These are phyloP conservation scores for Molossus molossus DNA, from an alignment of 2,797 vertebrate species.

Conservation along the genomic window DNA sequence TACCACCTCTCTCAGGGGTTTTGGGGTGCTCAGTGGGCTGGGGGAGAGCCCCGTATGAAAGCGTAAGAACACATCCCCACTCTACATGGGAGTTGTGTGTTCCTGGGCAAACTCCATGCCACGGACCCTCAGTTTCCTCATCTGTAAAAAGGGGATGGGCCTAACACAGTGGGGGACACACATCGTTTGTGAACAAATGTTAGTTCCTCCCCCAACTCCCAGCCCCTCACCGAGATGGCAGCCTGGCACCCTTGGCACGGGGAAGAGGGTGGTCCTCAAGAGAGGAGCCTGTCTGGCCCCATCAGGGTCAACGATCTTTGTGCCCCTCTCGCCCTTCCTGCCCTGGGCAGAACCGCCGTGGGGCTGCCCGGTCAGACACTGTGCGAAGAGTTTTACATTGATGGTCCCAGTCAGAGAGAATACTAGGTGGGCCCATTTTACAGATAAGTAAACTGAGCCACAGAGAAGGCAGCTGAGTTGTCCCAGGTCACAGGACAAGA, in stretches of 20 bases:
- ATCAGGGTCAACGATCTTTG: rapidly evolving
- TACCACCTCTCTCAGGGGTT: neutral
- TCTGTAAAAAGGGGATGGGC: neutral
- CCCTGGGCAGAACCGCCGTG: neutral
- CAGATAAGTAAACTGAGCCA: slow-evolving; percentile 2
- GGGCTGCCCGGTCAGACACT: neutral
- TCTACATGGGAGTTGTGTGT: rapidly evolving
- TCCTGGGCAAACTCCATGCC: neutral
- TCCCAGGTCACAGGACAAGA: neutral
- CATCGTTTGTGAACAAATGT: neutral
- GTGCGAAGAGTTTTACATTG: neutral
- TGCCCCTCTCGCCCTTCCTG: neutral
- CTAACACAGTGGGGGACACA: neutral
- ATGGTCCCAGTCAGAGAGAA: neutral
- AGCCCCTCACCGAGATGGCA: neutral
- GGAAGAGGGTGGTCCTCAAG: neutral
- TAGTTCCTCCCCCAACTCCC: neutral
- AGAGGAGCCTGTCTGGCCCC: neutral
- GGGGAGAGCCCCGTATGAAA: neutral
- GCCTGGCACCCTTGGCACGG: no score
- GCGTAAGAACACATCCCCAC: rapidly evolving
- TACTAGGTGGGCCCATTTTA: neutral
- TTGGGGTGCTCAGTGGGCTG: neutral
- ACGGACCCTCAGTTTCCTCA: neutral
- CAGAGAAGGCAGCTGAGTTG: neutral